Percentiles rank a stretch among this genome's conserved stretches.
phyloP scores from a whole-genome alignment of 2,797 vertebrate species.

The Mycteria americana region DNA sequence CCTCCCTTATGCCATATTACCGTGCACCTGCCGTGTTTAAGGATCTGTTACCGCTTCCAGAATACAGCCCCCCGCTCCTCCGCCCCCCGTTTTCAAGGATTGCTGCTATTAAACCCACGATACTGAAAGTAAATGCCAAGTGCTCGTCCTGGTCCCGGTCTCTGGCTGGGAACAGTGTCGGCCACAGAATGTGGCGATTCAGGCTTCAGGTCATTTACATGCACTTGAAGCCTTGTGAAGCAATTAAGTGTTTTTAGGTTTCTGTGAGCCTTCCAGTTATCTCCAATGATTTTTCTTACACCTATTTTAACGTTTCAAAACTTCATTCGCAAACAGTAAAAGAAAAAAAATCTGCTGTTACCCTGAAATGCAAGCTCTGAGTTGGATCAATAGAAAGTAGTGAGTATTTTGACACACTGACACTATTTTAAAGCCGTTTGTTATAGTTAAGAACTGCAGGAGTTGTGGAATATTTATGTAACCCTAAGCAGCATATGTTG shows the following conservation, averaged over 20 bases:
- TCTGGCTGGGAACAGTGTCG: background rate
- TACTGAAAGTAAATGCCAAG: background rate
- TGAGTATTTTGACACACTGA: background rate
- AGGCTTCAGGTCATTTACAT: background rate
- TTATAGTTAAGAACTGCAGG: background rate
- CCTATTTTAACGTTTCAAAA: background rate
- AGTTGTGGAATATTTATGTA: constrained; percentile 3
- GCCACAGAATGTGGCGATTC: background rate
- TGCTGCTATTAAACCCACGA: background rate
- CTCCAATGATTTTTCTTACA: background rate
- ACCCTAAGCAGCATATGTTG: background rate
- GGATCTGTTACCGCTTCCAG: background rate
- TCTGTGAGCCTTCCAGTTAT: background rate
- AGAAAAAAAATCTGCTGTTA: background rate
- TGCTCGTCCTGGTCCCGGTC: background rate
- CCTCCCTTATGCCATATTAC: background rate
- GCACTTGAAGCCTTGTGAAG: background rate
- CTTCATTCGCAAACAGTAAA: background rate
- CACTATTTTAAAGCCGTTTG: background rate
- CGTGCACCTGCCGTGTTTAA: constrained; percentile 59
- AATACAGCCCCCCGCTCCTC: background rate
- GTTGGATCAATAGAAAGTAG: background rate
- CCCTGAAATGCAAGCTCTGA: background rate
- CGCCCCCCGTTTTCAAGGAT: background rate
- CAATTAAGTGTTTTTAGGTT: background rate